phyloP scores from a whole-genome alignment of 2,888 invertebrate species.

The Drosophila ezoana region DNA sequence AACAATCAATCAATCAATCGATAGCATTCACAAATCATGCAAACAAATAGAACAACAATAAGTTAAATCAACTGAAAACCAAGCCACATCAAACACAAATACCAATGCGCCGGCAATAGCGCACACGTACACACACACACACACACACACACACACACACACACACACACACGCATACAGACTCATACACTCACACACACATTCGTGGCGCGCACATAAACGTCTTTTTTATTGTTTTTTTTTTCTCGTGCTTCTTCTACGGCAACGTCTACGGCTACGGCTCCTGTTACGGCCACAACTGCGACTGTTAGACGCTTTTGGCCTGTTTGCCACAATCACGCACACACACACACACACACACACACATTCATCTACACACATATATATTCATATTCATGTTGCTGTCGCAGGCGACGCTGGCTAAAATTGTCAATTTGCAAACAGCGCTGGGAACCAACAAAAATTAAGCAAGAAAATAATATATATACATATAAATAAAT shows the following conservation, averaged over 20 bases:
- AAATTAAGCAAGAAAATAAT: slow-evolving; percentile 24
- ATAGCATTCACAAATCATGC: slow-evolving; percentile 40
- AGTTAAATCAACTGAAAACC: slow-evolving; percentile 49
- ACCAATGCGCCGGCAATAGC: slow-evolving; percentile 44
- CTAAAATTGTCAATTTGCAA: slow-evolving; percentile 27
- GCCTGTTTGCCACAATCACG: slow-evolving; percentile 37
- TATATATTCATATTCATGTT: slow-evolving; percentile 32
- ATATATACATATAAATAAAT: slow-evolving; percentile 12
- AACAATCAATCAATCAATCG: slow-evolving; percentile 53
- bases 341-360: slow-evolving; percentile 11
- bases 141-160: neutral
- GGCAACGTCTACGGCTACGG: slow-evolving; percentile 21
- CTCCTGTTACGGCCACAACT: slow-evolving; percentile 36
- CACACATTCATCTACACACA: slow-evolving; percentile 5
- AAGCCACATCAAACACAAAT: slow-evolving; percentile 34
- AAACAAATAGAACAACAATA: slow-evolving; percentile 30
- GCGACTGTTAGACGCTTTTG: slow-evolving; percentile 36
- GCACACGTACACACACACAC: slow-evolving; percentile 7
- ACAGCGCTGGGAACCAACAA: slow-evolving; percentile 56
- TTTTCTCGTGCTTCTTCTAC: slow-evolving; percentile 24
- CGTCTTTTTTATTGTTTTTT: slow-evolving; percentile 3
- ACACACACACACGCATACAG: neutral
- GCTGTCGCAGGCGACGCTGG: slow-evolving; percentile 47
- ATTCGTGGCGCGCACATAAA: slow-evolving; percentile 40
- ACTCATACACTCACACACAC: neutral